Evolutionary conservation across 2,797 vertebrate genomes (phyloP), one percentile per base, ranked within the genome.

Genomic region (Cichlasoma orientale): DNA sequence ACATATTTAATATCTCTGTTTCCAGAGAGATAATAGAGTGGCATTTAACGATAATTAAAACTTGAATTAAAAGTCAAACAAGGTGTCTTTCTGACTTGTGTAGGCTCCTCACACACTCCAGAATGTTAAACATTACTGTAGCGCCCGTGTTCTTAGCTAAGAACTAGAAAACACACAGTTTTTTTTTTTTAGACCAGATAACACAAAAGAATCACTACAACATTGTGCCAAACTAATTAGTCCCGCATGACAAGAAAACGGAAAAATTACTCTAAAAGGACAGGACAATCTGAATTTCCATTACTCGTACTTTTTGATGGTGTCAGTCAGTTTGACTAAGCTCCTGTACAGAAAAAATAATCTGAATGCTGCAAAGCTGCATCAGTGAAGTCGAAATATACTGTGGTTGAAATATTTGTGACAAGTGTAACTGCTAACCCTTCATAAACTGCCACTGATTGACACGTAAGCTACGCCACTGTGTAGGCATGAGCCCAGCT

Each of bases 11-110:
- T 33, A 56, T 50, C 19, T 70, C 0, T 56, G 16, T 55, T 52
- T 66, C 41, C 19, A 29, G 21, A 41, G 29, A 7, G n/a, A 71
- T 52, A 71, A 41, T 31, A 56, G 3, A 52, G 36, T 72, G 75
- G 71, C 55, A 80, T 82, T 85, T 58, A 47, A 12, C 3, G 36
- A 69, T 77, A 77, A 79, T 78, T 74, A 77, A 8, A 77, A 33
- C 16, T 61, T 23, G 16, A 72, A 80, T 77, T 19, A 78, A 78
- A 80, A 55, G 68, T 76, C 36, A 66, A 71, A 75, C 12, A 14
- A 47, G 5, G 19, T 59, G 29, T 29, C 6, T 31, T 27, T 58
- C 25, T 61, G 53, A 25, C 18, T 19, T 21, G 7, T 56, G 58
- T 25, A 36, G 52, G 16, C 21, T 41, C 9, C 27, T 19, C 12